Evolutionary conservation across 2,888 invertebrate genomes (phyloP).

Genomic region (Stenchaetothrips biformis): DNA sequence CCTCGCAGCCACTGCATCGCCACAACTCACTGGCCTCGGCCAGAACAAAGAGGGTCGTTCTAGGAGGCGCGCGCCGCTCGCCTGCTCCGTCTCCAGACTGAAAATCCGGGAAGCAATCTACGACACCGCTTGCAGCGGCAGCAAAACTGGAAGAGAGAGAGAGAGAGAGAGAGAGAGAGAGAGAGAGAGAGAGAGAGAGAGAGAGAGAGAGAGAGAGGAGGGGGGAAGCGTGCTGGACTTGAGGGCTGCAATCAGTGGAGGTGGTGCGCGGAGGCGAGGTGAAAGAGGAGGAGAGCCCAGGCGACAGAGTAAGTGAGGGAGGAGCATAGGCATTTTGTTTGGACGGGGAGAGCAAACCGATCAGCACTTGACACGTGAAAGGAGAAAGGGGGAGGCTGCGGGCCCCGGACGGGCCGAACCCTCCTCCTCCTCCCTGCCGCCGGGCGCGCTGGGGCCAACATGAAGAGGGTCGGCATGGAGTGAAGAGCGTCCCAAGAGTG

Average conservation of each 20-base stretch:
- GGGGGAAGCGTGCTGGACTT: background rate
- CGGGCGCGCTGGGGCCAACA: background rate
- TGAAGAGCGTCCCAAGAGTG: constrained; percentile 22
- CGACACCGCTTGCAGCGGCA: background rate
- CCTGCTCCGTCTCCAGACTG: too few species aligned
- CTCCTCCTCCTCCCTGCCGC: background rate
- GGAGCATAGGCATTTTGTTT: constrained; percentile 14
- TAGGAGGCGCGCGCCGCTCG: too few species aligned
- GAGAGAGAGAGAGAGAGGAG: background rate
- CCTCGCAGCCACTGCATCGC: too few species aligned
- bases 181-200: background rate
- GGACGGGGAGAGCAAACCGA: background rate
- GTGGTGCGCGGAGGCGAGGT: background rate
- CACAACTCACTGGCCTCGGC: too few species aligned
- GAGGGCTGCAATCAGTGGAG: background rate
- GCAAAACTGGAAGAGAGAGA: background rate
- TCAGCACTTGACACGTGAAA: background rate
- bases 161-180: background rate
- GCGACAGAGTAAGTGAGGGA: background rate
- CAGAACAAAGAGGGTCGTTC: too few species aligned
- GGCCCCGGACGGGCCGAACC: background rate
- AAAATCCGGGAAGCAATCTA: too few species aligned
- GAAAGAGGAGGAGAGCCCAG: constrained; percentile 1
- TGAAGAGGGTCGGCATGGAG: background rate
- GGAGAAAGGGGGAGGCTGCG: background rate